Evolutionary conservation across 2,797 vertebrate species (phyloP), one percentile per base, ranked within the genome.

Genomic region (Poecilia picta): DNA sequence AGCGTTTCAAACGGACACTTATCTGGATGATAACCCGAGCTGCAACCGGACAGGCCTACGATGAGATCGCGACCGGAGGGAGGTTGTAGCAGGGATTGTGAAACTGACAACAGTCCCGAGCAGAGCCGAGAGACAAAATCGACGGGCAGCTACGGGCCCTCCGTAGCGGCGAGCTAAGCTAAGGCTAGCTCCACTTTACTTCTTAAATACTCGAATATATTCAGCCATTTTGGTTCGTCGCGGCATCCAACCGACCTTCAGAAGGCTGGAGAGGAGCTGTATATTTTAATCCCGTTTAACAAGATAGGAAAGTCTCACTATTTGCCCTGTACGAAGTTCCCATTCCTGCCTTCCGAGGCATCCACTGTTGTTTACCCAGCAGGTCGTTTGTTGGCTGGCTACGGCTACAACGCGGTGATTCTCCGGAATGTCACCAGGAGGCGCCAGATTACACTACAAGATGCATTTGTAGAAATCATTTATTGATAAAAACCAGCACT

Each of bases 281-380:
- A 76, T 55, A 3, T 55, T 3, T 5, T 41, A 74, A 84, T 76
- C 83, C 66, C 76, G 25, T 75, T 57, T 45, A 71, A 88, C 59
- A 85, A 87, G 28, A 82, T 77, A 64, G 3, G 84, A 93, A 86
- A 87, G 85, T 77, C 91, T 94, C 88, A 89, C 91, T 90, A 66
- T 91, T 92, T 88, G 83, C 88, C 93, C 93, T 92, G 93, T 90
- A 94, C 89, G 91, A 94, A 95, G 93, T 95, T 93, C 91, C 95
- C 96, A 96, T 96, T 95, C 92, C 95, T 95, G 94, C 93, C 90
- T 89, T 87, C 75, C 90, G 93, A 93, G 92, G 92, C 80, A 93
- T 93, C 91, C 89, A 92, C 94, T 94, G 93, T 94, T 94, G 94
- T 95, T 94, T 95, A 95, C 92, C 89, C 92, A 92, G 95, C 91